Evolutionary conservation across 2,888 invertebrate species (phyloP).

Genomic region (Pimpla rufipes): DNA sequence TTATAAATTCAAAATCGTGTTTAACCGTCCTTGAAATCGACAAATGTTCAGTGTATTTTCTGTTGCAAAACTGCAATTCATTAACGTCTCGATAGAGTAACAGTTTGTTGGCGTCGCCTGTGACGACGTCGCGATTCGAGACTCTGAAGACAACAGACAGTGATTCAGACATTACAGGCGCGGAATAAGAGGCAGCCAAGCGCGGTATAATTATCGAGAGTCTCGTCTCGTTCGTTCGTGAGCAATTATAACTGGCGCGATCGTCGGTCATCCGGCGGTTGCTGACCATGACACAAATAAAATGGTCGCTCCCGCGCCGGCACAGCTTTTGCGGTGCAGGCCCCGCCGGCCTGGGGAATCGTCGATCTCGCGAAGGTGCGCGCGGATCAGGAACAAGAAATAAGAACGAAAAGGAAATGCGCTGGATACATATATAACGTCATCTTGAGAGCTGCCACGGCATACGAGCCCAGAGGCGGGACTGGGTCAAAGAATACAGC

Average conservation of each 20-base stretch:
- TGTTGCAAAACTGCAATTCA: too few relatives aligned
- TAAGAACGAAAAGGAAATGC: conserved; percentile 28
- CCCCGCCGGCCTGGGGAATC: conserved; percentile 30
- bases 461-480: neutral
- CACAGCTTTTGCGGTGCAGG: conserved; percentile 13
- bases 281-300: conserved; percentile 68
- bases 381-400: conserved; percentile 59
- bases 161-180: conserved; percentile 18
- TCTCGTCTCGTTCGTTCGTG: conserved; percentile 57
- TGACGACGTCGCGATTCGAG: too few relatives aligned
- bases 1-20: too few relatives aligned
- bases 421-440: conserved; percentile 4
- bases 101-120: neutral
- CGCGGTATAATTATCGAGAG: conserved; percentile 59
- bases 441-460: conserved; percentile 1
- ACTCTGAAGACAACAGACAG: neutral
- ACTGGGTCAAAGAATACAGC: conserved; percentile 54
- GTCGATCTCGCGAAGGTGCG: conserved; percentile 43
- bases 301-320: conserved; percentile 30
- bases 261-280: conserved; percentile 58
- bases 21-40: too few relatives aligned
- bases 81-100: neutral
- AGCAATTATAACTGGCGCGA: conserved; percentile 59
- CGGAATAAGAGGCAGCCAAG: conserved; percentile 28
- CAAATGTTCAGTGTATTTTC: too few relatives aligned